Base-by-base conservation (phyloP, 2,797 vertebrate species). In the Poecile montanus region DNA sequence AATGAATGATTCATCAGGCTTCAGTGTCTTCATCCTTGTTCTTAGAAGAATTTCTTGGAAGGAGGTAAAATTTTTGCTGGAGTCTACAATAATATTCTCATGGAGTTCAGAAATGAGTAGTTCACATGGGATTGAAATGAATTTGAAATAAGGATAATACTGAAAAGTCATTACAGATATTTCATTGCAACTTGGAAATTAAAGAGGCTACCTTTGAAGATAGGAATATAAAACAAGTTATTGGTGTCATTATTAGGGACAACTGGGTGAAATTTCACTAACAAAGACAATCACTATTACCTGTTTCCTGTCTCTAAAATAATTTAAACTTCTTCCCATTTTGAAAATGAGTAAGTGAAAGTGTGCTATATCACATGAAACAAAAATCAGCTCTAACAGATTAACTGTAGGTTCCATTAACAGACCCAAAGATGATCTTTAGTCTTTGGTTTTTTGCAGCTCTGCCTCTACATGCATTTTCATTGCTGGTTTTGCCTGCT, bases 361-460 rank as follows among this genome's bases (percentile, higher is more conserved):
- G 27, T 0, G 1, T 78, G 4, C 15, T 51, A 0, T 32, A 47
- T 44, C 13, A 29, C 21, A 16, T 27, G 11, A n/a, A 65, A 70
- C 15, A 66, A 54, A 84, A 79, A 29, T 29, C 63, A 76, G 16
- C 17, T 67, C 2, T 36, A 65, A 60, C 15, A 60, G 6, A 6
- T 21, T 45, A 30, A 27, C 32, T 85, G 1, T 32, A 60, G 7
- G 14, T 63, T 30, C 16, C n/a, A 47, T 65, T 47, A n/a, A 87
- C 11, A 85, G 25, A 66, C 5, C 12, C 50, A 44, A 25, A 71
- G 16, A 7, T 74, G 56, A 82, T 71, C 10, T 57, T 80, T 11
- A 79, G 42, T 38, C 71, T 89, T 77, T 47, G 50, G 11, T 47
- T 84, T 51, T 51, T 3, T 79, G 21, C 20, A 57, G 21, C 16